Percentiles rank a stretch among this genome's conserved stretches.
phyloP scores from a whole-genome alignment of 2,888 invertebrate genomes.

The Melanostoma mellinum region DNA sequence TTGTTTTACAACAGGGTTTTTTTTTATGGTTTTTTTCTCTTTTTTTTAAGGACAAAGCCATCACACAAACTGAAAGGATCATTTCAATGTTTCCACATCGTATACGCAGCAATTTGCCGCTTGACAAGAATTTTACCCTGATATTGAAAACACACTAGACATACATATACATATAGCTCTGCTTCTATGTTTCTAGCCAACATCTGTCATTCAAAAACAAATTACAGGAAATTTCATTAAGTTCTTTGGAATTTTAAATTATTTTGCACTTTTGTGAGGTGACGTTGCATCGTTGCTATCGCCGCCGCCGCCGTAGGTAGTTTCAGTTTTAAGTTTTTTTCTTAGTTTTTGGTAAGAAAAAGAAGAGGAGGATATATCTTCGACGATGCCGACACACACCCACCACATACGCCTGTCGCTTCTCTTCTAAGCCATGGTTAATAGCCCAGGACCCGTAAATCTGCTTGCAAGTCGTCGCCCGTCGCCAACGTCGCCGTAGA shows the following conservation, averaged over 20 bases:
- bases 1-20: too few species aligned
- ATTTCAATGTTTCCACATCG: constrained; percentile 24
- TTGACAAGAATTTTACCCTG: constrained; percentile 31
- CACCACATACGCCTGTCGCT: background rate
- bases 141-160: constrained; percentile 16
- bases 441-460: constrained; percentile 57
- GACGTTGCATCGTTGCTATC: constrained; percentile 4
- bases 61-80: constrained; percentile 11
- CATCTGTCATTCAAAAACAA: constrained; percentile 63
- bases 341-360: too few species aligned
- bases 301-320: background rate
- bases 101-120: constrained; percentile 29
- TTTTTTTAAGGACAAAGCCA: too few species aligned
- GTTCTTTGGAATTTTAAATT: constrained; percentile 67
- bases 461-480: constrained; percentile 57
- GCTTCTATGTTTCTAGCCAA: constrained; percentile 9
- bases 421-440: constrained; percentile 41
- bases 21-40: too few species aligned
- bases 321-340: background rate
- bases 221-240: constrained; percentile 68
- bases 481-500: constrained; percentile 4
- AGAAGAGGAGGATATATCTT: too few species aligned
- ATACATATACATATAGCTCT: too few species aligned
- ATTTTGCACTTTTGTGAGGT: constrained; percentile 52
- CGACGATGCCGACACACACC: background rate